Conservation (phyloP, 1,140 invertebrate genomes). For the Drosophila burlai region DNA sequence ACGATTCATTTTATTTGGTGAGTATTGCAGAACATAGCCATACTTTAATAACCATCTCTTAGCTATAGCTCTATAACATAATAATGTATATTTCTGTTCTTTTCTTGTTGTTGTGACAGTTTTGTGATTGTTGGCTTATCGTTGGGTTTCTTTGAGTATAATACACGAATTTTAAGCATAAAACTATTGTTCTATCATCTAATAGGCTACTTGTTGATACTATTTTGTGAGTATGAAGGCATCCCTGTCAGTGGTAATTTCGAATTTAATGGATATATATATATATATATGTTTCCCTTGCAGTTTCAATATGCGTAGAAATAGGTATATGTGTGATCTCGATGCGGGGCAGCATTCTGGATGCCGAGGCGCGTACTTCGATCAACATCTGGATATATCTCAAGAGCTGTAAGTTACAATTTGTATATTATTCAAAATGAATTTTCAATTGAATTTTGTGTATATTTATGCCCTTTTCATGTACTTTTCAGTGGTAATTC, state of each 20-base stretch:
- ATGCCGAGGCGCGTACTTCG: conserved; percentile 89
- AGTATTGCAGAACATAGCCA: conserved; percentile 58
- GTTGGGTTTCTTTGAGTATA: conserved; percentile 88
- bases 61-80: not conserved
- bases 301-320: conserved; percentile 90
- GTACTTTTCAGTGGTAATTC: conserved; percentile 88
- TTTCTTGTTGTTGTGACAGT: conserved; percentile 46
- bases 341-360: conserved; percentile 93
- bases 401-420: conserved; percentile 88
- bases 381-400: conserved; percentile 94
- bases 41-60: not conserved
- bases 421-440: not conserved
- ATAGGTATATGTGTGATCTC: conserved; percentile 91
- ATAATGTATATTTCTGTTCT: conserved; percentile 14
- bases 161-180: conserved; percentile 87
- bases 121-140: conserved; percentile 84
- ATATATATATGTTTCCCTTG: conserved; percentile 65
- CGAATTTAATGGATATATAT: not conserved
- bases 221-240: conserved; percentile 80
- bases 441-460: not conserved
- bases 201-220: conserved; percentile 90
- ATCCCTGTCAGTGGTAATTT: not conserved
- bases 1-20: conserved; percentile 92
- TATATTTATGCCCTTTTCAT: not conserved
- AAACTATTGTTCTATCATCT: conserved; percentile 89